Base-by-base conservation (phyloP, 1,140 invertebrate genomes). In the Dolichoris vasculosae region DNA sequence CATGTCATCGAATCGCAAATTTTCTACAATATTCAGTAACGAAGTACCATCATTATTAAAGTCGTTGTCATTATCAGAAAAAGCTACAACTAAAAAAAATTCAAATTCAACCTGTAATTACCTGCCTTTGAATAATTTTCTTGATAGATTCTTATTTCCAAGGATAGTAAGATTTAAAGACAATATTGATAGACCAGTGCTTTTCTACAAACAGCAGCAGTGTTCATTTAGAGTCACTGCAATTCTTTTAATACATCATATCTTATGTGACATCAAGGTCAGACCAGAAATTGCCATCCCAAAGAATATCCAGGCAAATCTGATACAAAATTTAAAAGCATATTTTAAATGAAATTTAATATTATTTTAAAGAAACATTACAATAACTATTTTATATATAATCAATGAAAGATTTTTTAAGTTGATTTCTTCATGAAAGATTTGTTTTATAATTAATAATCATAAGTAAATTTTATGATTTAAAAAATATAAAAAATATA, bases 201-300 rank as follows among this genome's bases (percentile, higher is more conserved):
- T 93, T 77, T 89, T 93, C 38, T 93, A 93, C 88, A 93, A 93
- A 87, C 93, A 93, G 87, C 93, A 93, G 85, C 92, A 92, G 73
- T 88, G 90, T 88, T 93, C 93, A 35, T 89, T 93, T 59, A 90
- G 93, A 83, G 93, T 93, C 86, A 93, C 92, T 15, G 92, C 93
- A 0, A 93, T 90, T 26, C 84, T 93, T 11, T 83, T 93, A 26
- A 92, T 93, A 79, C 93, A 93, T 88, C 92, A 92, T 20, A 93
- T 93, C 79, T 89, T 92, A 35, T 92, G 93, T 83, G 93, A 93
- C 85, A 92, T 93, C 87, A 93, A 93, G 86, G 92, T 93, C 43
- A 92, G 92, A 81, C 92, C 93, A 86, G 93, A 93, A 89, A 93
- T 93, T 82, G 93, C 93, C 86, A 93, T 93, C 92, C 93, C 69